Conservation (phyloP, 1,140 invertebrate species). For the Tetramorium alpestre region DNA sequence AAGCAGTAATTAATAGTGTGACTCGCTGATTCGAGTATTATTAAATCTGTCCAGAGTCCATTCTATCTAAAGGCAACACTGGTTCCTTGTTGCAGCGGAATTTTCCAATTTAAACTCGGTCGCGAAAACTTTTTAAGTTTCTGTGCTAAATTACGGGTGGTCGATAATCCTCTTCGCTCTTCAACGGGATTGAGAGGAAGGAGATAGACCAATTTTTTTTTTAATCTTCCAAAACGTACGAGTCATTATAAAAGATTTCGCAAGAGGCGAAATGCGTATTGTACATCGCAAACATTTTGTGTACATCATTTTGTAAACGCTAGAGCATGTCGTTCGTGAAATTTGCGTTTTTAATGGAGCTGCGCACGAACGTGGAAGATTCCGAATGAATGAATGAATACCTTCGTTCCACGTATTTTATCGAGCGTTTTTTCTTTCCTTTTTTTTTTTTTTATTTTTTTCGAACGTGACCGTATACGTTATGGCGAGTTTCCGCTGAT, state of each 20-base stretch:
- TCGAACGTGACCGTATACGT: not conserved
- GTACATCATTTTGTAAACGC: conserved; percentile 9
- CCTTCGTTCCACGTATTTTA: conserved; percentile 50
- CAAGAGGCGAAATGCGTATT: not conserved
- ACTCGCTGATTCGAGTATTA: not conserved
- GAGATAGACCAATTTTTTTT: not conserved
- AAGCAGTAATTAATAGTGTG: not conserved
- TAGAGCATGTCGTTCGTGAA: not conserved
- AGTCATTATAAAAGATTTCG: not conserved
- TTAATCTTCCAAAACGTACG: not conserved
- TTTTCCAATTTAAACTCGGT: conserved; percentile 50
- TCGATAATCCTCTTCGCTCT: conserved; percentile 10
- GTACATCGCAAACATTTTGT: not conserved
- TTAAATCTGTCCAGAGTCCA: conserved; percentile 25
- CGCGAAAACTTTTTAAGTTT: conserved; percentile 24
- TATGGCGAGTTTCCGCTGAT: conserved; percentile 29
- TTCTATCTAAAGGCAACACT: not conserved
- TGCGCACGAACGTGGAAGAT: conserved; percentile 19
- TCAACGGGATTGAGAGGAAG: not conserved
- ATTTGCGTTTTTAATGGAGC: conserved; percentile 57
- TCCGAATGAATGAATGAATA: conserved; percentile 51
- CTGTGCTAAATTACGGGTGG: conserved; percentile 1
- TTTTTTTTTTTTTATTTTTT: not conserved
- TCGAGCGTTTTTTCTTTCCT: conserved; percentile 4
- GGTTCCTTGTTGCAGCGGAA: conserved; percentile 17